Evolutionary conservation across 1,140 invertebrate species (phyloP), one percentile per base, ranked within the genome.

Genomic region (Psix sp.): DNA sequence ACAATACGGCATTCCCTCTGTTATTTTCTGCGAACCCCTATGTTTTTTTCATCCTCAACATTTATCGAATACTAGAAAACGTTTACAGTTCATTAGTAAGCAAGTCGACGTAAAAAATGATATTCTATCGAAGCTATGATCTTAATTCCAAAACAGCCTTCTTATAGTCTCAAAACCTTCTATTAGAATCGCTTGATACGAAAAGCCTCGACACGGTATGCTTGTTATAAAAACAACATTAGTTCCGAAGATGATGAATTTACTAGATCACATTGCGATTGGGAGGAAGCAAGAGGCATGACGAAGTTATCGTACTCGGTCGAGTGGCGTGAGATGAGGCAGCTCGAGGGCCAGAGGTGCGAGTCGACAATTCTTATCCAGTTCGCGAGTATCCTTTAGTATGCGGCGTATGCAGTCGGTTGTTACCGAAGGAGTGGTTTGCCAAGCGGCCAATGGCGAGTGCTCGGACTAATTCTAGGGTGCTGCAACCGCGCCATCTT

Each of bases 351-450:
- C 72, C 74, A 65, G 77, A 76, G 74, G 77, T 71, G 79, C 72
- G 76, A 57, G 74, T 15, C 57, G 72, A 74, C 84, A 80, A 84
- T 84, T 85, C 80, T 82, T 82, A 71, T 76, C 65, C 78, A 71
- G 79, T 76, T 83, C 80, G 85, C 79, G 83, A 85, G 82, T 84
- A 86, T 86, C 81, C 82, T 86, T 80, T 82, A 86, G 84, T 85
- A 84, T 86, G 83, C 85, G 84, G 82, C 78, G 82, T 83, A 87
- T 86, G 84, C 86, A 86, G 82, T 86, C 83, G 83, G 84, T 85
- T 84, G 84, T 87, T 87, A 86, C 81, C 82, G 84, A 86, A 86
- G 86, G 86, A 87, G 86, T 87, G 86, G 86, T 86, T 86, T 85
- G 82, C 79, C 62, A 63, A 81, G 78, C 83, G 84, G 82, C 86